phyloP scores from a whole-genome alignment of 1,140 invertebrate genomes.

The Zaprionus lachaisei region DNA sequence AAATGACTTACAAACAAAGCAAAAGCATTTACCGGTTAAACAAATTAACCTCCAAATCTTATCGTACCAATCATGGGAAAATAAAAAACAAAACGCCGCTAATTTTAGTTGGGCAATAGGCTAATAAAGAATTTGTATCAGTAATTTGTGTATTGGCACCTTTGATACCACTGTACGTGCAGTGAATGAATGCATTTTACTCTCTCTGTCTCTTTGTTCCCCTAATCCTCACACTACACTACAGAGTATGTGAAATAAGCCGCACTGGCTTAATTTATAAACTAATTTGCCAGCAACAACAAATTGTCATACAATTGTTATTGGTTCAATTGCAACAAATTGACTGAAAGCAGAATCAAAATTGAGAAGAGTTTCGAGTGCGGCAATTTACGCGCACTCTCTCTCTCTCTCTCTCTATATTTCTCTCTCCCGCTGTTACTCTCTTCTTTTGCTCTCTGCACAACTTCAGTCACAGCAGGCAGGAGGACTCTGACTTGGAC shows the following conservation, averaged over 20 bases:
- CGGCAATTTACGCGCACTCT: conserved; percentile 58
- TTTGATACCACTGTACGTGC: conserved; percentile 29
- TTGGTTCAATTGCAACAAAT: conserved; percentile 83
- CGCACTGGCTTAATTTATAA: conserved; percentile 65
- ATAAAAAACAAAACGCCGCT: conserved; percentile 14
- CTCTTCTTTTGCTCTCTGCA: conserved; percentile 17
- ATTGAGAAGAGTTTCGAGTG: conserved; percentile 28
- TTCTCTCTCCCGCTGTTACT: conserved; percentile 5
- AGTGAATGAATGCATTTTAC: conserved; percentile 37
- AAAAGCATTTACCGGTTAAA: conserved; percentile 20
- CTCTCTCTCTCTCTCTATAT: conserved; percentile 14
- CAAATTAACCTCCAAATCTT: conserved; percentile 33
- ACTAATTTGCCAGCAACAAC: conserved; percentile 79
- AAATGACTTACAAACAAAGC: conserved; percentile 43
- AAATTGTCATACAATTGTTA: conserved; percentile 76
- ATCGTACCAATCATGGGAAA: conserved; percentile 35
- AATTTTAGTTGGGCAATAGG: background rate
- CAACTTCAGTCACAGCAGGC: conserved; percentile 26
- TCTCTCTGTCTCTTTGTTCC: background rate
- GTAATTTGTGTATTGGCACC: background rate
- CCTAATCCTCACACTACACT: conserved; percentile 18
- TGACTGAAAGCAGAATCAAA: conserved; percentile 47
- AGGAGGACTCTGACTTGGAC: conserved; percentile 57
- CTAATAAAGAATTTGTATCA: background rate
- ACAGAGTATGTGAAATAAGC: conserved; percentile 9